phyloP scores from a whole-genome alignment of 1,140 invertebrate genomes.

The Eupeodes corollae region DNA sequence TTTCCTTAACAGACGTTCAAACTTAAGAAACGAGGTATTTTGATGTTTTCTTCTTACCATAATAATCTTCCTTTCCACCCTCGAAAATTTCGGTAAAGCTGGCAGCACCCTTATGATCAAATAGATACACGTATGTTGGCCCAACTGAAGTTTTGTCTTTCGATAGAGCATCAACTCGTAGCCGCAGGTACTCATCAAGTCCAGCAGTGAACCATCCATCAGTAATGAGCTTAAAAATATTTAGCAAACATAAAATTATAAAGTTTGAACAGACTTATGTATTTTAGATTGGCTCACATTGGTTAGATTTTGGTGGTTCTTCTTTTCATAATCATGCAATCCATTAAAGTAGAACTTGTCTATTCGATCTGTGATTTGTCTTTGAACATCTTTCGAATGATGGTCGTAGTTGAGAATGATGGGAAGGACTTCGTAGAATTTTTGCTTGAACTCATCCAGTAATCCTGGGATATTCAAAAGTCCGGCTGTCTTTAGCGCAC shows the following conservation, averaged over 20 bases:
- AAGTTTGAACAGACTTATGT: not conserved
- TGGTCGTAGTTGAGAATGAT: conserved; percentile 50
- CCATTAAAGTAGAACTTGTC: conserved; percentile 48
- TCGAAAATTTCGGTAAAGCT: conserved; percentile 56
- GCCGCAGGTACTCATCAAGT: conserved; percentile 44
- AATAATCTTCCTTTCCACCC: conserved; percentile 46
- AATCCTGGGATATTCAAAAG: conserved; percentile 32
- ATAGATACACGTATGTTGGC: conserved; percentile 53
- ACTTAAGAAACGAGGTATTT: too few species aligned
- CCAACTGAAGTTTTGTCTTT: conserved; percentile 29
- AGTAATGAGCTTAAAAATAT: conserved; percentile 48
- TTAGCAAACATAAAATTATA: not conserved
- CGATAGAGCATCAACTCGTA: conserved; percentile 29
- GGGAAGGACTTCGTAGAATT: conserved; percentile 47
- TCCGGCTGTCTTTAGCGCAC: conserved; percentile 48
- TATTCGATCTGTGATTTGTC: conserved; percentile 43
- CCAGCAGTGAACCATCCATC: conserved; percentile 55
- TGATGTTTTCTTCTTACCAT: conserved; percentile 35
- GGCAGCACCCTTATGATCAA: conserved; percentile 50
- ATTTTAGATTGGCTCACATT: conserved; percentile 41
- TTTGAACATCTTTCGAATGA: conserved; percentile 35
- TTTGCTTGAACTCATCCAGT: conserved; percentile 42
- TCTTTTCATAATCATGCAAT: conserved; percentile 37
- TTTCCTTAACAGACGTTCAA: too few species aligned
- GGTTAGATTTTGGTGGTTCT: conserved; percentile 40